A percentile compares a stretch with the other conserved stretches of the same genome.
Evolutionary conservation across 2,888 invertebrate species (phyloP).

Genomic region (Agriopis marginaria): DNA sequence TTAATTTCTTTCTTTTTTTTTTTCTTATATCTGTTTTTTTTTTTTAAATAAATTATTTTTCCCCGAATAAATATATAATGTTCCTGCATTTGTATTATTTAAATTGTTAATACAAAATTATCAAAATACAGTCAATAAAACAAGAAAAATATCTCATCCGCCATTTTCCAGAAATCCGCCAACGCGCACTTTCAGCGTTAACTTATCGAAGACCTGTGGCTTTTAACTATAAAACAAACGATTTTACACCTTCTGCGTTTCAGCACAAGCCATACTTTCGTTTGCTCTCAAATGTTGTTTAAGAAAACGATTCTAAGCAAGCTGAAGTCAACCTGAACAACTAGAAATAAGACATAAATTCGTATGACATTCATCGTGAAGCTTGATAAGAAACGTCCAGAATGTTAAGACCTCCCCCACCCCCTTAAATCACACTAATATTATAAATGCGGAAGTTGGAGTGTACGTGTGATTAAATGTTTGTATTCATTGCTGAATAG

Average conservation of each 20-base stretch:
- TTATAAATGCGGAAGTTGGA: background rate
- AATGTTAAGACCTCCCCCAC: slow-evolving; percentile 51
- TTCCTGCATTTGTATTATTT: no score
- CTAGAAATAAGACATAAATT: slow-evolving; percentile 28
- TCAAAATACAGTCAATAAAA: background rate
- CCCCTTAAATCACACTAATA: slow-evolving; percentile 34
- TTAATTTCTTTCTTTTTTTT: no score
- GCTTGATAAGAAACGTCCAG: slow-evolving; percentile 65
- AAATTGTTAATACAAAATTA: no score
- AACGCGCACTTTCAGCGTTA: slow-evolving; percentile 72
- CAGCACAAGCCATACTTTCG: slow-evolving; percentile 39
- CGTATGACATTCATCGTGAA: background rate
- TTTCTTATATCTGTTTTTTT: no score
- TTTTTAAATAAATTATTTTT: no score
- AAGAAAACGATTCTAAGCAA: slow-evolving; percentile 11
- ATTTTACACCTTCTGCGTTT: slow-evolving; percentile 21
- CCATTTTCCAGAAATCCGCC: slow-evolving; percentile 47
- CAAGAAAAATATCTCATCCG: slow-evolving; percentile 45
- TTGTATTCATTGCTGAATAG: no score
- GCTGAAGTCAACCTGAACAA: slow-evolving; percentile 3
- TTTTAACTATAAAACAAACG: slow-evolving; percentile 51
- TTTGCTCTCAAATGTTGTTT: background rate
- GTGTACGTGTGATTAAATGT: background rate
- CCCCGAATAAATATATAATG: no score
- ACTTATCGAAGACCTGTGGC: slow-evolving; percentile 82